Evolutionary conservation across 2,797 vertebrate species (phyloP), one percentile per base, ranked within the genome.

Genomic region (Myotis vivesi): DNA sequence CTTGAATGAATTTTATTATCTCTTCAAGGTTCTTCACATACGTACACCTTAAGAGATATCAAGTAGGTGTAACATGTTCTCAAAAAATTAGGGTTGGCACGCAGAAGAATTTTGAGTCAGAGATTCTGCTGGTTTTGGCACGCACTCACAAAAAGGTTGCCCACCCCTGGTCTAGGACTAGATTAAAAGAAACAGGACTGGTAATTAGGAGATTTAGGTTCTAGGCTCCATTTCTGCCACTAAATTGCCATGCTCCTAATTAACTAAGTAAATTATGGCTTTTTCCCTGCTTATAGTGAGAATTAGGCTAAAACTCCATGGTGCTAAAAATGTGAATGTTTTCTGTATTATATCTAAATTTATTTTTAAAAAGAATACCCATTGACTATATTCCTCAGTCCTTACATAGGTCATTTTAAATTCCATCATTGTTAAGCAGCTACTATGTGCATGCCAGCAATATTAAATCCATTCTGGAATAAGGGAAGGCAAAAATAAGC

Each of bases 281-380:
- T 44, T 79, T 71, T 73, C 49, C 30, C 44, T 41, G 71, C 30
- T 57, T 73, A 62, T 23, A 82, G 38, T 41, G 8, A 41, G 33
- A 62, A 94, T 12, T 68, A 33, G 16, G 71, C 41, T 87, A 94
- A 93, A 92, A 79, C 82, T 86, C 11, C 53, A 53, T 38, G 36
- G 17, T 93, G 16, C 36, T 95, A 64, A 89, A 68, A 68, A 94
- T 51, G 16, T 81, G 20, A 96, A 93, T 28, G 75, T 73, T 95
- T 94, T 91, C 59, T 95, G 53, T 72, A 8, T 71, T 33, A 51
- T 46, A 94, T 57, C 57, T 49, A 76, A 84, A 55, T 73, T 86
- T 88, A 33, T 89, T 96, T 96, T 89, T 81, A 33, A 76, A 93
- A 95, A 91, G 22, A 92, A 88, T 53, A 17, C 22, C 84, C 28